Percentiles rank a stretch among this genome's conserved stretches.
phyloP scores from a whole-genome alignment of 2,888 invertebrate species.

The Ochropleura leucogaster region DNA sequence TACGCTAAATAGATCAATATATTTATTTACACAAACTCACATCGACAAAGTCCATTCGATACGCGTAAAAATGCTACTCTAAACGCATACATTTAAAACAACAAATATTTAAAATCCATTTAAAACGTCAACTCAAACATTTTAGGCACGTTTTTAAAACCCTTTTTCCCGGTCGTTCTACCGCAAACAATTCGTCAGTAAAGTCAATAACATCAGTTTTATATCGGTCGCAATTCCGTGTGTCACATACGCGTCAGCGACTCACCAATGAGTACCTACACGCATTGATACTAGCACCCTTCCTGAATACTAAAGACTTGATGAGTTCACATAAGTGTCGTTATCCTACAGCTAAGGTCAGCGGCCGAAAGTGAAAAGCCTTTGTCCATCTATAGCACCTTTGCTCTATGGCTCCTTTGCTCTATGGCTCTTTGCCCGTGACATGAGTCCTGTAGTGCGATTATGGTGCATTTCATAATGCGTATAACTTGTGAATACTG shows the following conservation, averaged over 20 bases:
- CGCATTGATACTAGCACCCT: slow-evolving; percentile 56
- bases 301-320: slow-evolving; percentile 73
- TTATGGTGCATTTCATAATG: slow-evolving; percentile 59
- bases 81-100: slow-evolving; percentile 28
- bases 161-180: slow-evolving; percentile 44
- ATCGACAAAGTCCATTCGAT: not conserved
- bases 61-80: slow-evolving; percentile 12
- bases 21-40: not conserved
- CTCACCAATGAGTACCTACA: slow-evolving; percentile 35
- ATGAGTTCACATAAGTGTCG: slow-evolving; percentile 72
- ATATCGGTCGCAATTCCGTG: slow-evolving; percentile 54
- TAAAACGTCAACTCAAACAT: slow-evolving; percentile 24
- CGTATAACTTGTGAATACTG: slow-evolving; percentile 51
- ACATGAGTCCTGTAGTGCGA: slow-evolving; percentile 12
- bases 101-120: slow-evolving; percentile 19
- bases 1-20: too few relatives aligned
- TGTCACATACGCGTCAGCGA: slow-evolving; percentile 35
- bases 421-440: slow-evolving; percentile 28
- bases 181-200: slow-evolving; percentile 52
- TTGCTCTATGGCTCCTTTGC: slow-evolving; percentile 14
- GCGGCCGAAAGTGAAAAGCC: slow-evolving; percentile 80
- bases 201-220: slow-evolving; percentile 45
- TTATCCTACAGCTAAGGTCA: slow-evolving; percentile 79
- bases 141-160: slow-evolving; percentile 35
- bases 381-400: slow-evolving; percentile 53